Conservation (phyloP, 2,888 invertebrate species). For the Eucera pruinosa region DNA sequence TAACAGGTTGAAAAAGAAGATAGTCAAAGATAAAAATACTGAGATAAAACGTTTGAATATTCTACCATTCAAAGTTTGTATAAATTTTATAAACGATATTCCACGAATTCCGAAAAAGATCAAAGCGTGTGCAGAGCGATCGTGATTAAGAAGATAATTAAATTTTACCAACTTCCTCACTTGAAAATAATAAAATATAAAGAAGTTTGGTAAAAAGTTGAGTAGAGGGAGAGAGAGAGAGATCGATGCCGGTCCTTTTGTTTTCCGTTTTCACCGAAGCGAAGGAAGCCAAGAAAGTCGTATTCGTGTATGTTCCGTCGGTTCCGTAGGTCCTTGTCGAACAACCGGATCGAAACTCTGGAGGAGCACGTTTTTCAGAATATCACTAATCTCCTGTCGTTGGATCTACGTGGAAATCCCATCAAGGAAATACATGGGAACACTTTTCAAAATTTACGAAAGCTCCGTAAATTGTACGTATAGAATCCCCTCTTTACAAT, state of each 20-base stretch:
- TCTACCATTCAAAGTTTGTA: too few species aligned
- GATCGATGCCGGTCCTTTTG: slow-evolving; percentile 16
- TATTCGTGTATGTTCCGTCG: slow-evolving; percentile 52
- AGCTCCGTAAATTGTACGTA: slow-evolving; percentile 92
- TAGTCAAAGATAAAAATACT: too few species aligned
- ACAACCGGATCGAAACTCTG: slow-evolving; percentile 92
- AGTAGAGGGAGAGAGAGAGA: slow-evolving; percentile 5
- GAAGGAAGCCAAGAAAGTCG: slow-evolving; percentile 44
- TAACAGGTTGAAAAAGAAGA: too few species aligned
- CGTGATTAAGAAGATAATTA: too few species aligned
- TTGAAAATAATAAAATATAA: too few species aligned
- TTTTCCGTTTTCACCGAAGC: slow-evolving; percentile 20
- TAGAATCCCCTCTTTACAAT: slow-evolving; percentile 21
- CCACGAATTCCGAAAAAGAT: too few species aligned
- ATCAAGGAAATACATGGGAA: slow-evolving; percentile 77
- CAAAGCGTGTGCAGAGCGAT: too few species aligned
- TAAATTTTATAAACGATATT: too few species aligned
- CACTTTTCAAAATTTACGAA: slow-evolving; percentile 87
- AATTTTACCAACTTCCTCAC: too few species aligned
- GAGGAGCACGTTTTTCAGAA: slow-evolving; percentile 89
- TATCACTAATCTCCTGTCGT: slow-evolving; percentile 88
- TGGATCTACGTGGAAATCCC: slow-evolving; percentile 90
- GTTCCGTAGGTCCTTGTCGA: slow-evolving; percentile 89
- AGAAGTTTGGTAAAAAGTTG: too few species aligned
- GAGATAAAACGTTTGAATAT: too few species aligned